Base-by-base conservation (phyloP, 2,797 vertebrate species). In the Pyrocephalus nanus region DNA sequence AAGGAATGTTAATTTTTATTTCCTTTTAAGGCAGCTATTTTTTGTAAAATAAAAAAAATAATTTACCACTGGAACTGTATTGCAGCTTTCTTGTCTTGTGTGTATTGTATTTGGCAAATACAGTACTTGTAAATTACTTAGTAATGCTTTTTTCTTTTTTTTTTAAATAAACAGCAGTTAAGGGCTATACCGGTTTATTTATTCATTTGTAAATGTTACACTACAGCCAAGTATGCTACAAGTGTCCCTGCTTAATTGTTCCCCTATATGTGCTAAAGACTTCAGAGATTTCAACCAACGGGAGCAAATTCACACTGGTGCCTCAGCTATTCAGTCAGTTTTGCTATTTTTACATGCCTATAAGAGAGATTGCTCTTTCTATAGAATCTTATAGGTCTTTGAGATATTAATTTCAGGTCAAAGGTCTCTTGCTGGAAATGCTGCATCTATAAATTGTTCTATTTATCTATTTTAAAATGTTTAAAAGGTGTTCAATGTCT, bases 121-220 rank as follows among this genome's bases (percentile, higher is more conserved):
- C 0, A 4, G n/a, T 90, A 87, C 53, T 53, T 86, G 50, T 81
- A 71, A 88, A 88, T 80, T 86, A 66, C 26, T 84, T 58, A 54
- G 29, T 81, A 77, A 67, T 75, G 66, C 9, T 48, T 60, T 42
- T 55, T 66, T n/a, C 42, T 50, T 36, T 88, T 85, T 92, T 85
- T 92, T 43, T 43, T 10, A 43, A 13, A 97, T 97, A 97, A 97
- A 96, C 40, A 83, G 50, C 51, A 81, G 8, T 89, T 89, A 92
- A 97, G 93, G 96, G 92, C 88, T 96, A 71, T 55, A 29, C 19
- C 40, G 22, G 40, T 88, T 93, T 88, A 65, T 89, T 90, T 80
- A 60, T 71, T 95, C 3, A 69, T 93, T 85, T 80, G 32, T 64
- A 81, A 75, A 32, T 18, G 12, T 60, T 86, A 29, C 36, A 19